Percentiles rank a stretch among this genome's conserved stretches.
Evolutionary conservation across 2,113 vertebrate genomes (phyloP).

Genomic region (Boulengeromyrus knoepffleri): DNA sequence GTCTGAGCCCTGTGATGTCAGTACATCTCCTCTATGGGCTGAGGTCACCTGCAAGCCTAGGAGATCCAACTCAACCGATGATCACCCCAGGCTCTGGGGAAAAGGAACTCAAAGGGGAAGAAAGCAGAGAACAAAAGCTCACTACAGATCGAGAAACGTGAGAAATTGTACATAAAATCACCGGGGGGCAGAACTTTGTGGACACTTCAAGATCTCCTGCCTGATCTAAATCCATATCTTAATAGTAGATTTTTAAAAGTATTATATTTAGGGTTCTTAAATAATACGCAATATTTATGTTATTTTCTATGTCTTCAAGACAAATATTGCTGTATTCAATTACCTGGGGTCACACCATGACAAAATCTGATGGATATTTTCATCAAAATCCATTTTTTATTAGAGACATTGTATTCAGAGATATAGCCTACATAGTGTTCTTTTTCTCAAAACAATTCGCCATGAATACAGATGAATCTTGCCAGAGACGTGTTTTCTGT

Average conservation of each 20-base stretch:
- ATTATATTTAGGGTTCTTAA: not conserved
- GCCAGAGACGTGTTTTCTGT: not conserved
- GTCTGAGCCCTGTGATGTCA: not conserved
- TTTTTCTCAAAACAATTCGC: not conserved
- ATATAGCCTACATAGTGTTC: not conserved
- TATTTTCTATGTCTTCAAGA: not conserved
- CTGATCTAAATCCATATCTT: not conserved
- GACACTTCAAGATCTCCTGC: not conserved
- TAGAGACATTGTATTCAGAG: not conserved
- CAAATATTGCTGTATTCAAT: not conserved
- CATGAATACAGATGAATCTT: not conserved
- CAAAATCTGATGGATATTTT: not conserved
- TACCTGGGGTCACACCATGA: not conserved
- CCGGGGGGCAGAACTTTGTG: not conserved
- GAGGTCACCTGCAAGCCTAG: not conserved
- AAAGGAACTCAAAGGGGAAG: not conserved
- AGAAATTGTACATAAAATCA: not conserved
- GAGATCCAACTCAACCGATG: not conserved
- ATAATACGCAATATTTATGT: not conserved
- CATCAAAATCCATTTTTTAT: not conserved
- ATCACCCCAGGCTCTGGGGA: not conserved
- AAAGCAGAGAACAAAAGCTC: not conserved
- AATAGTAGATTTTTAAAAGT: not conserved
- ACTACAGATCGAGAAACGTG: not conserved
- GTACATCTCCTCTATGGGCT: not conserved